Base-by-base conservation (phyloP, 1,140 invertebrate species). In the Drosophila ananassae region DNA sequence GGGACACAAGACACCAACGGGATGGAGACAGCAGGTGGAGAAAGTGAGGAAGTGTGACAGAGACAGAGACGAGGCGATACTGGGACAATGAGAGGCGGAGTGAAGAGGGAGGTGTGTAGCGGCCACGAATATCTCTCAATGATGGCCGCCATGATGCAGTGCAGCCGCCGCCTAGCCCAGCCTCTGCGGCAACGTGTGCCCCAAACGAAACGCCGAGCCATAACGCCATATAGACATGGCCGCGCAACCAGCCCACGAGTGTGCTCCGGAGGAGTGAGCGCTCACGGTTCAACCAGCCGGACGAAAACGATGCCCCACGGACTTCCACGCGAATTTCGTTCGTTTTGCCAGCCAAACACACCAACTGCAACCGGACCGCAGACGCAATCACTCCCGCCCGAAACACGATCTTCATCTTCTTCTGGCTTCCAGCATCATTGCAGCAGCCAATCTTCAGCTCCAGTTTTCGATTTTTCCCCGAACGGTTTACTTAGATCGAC, bases 351-450 rank as follows among this genome's bases (percentile, higher is more conserved):
- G 13, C 12, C 12, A 41, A 30, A 28, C 25, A 5, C 25, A 28
- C 25, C 25, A 28, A 28, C 25, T 28, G 25, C 17, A 17, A 17
- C 17, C 17, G 25, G 1, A 28, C 25, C 25, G 25, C 25, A 28
- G 25, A 5, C 5, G 6, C 6, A 28, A 28, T 1, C 37, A 53
- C 37, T 25, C 28, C 60, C 48, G 41, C 47, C 28, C 32, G 37
- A 37, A 32, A 55, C 28, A 47, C 41, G 60, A 46, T 47, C 56
- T 56, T 63, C 48, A 66, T 25, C 48, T 67, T 66, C 50, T 30
- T 51, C 24, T 63, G 59, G 59, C 58, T 48, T 66, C 59, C 32
- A 41, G 59, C 34, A 37, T n/a, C 34, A 37, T n/a, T 21, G 59
- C 46, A 41, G 55, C 41, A 47, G 59, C 50, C 32, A 48, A 46